Base-by-base conservation (phyloP, 1,140 invertebrate genomes). In the Coelopa frigida region DNA sequence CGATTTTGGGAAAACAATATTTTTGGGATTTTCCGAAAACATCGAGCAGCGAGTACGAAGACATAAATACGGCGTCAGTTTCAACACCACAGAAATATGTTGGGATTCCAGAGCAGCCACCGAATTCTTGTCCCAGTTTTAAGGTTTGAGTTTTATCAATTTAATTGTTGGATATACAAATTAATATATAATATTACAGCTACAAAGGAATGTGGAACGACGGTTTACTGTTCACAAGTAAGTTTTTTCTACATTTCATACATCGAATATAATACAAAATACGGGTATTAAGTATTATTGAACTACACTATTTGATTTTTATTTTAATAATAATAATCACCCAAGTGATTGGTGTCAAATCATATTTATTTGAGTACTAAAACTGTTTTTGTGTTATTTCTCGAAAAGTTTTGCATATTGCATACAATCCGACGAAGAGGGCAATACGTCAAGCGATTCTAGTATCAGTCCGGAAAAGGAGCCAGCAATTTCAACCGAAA, bases 391-490 rank as follows among this genome's bases (percentile, higher is more conserved):
- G 20, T 43, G 43, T 17, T 12, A 48, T 60, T 46, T 6, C 36
- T 26, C n/a, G 29, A 38, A 26, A 24, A 65, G 61, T 37, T 65
- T 65, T 55, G 52, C 49, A 18, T 65, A 65, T 36, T 57, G 52
- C 18, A 65, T 65, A 1, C 59, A 65, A 31, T 65, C 59, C 1
- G 61, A 65, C 39, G 61, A 65, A 37, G 61, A 65, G 23, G 61
- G 61, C 6, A 65, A 65, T 33, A 58, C 53, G 14, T 65, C 61
- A 1, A 49, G 59, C n/a, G 61, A 61, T 22, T 41, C 40, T 10
- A 48, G 15, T 22, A 18, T 6, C 36, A 41, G n/a, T 24, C 24
- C 4, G 36, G 12, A 32, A 27, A 27, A 42, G 15, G 14, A 36
- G 8, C 37, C n/a, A 36, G 8, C 37, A 39, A n/a, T 32, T 48